phyloP scores from a whole-genome alignment of 1,140 invertebrate genomes.

The Drosophila mauritiana region DNA sequence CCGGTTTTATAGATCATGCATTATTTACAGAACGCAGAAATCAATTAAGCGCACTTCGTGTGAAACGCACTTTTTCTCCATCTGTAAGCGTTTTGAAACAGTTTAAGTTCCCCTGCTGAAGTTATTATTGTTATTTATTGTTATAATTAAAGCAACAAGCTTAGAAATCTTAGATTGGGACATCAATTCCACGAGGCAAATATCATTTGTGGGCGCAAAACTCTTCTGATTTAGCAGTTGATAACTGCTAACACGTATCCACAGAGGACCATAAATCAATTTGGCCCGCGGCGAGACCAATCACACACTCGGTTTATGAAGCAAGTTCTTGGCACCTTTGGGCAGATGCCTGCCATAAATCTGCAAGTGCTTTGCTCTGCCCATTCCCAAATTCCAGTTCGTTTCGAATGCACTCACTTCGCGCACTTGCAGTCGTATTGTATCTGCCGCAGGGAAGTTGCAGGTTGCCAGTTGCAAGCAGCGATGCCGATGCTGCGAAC shows the following conservation, averaged over 20 bases:
- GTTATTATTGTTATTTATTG: not conserved
- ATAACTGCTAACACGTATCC: conserved; percentile 38
- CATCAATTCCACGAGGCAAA: not conserved
- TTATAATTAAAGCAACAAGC: conserved; percentile 13
- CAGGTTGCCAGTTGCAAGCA: conserved; percentile 9
- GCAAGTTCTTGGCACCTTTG: conserved; percentile 36
- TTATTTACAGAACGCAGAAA: too few species aligned
- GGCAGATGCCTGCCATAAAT: conserved; percentile 51
- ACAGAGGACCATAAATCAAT: conserved; percentile 29
- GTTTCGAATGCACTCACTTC: not conserved
- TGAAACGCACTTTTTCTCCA: too few species aligned
- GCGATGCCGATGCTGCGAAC: conserved; percentile 13
- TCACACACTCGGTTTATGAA: conserved; percentile 43
- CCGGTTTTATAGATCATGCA: not conserved
- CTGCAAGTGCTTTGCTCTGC: conserved; percentile 29
- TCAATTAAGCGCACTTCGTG: too few species aligned
- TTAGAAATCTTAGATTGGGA: not conserved
- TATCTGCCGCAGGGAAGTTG: conserved; percentile 22
- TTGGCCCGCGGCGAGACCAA: conserved; percentile 31
- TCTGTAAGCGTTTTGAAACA: too few species aligned
- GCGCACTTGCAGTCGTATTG: conserved; percentile 13
- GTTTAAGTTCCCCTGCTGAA: not conserved
- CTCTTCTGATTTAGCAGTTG: conserved; percentile 24
- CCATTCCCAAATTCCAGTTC: conserved; percentile 23
- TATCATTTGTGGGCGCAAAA: conserved; percentile 7